These are phyloP conservation scores for Terrapene triunguis DNA, from an alignment of 2,113 vertebrate genomes.

Conservation along the genomic window DNA sequence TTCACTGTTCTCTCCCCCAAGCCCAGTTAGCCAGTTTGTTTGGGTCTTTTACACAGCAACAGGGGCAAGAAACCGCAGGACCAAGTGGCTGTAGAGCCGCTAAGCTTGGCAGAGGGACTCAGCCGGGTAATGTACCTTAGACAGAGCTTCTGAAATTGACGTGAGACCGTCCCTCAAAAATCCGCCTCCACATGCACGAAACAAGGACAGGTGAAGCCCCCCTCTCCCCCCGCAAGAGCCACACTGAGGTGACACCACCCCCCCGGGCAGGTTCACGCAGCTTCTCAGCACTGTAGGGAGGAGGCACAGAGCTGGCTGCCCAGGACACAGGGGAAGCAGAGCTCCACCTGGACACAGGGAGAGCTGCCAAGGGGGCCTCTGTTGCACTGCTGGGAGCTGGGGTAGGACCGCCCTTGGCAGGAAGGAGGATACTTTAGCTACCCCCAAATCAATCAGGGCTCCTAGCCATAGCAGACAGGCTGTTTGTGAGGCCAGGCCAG, in stretches of 20 bases:
- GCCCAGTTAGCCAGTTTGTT: background rate
- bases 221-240: background rate
- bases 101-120: too few relatives aligned
- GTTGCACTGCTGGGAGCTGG: too few relatives aligned
- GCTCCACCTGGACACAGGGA: too few relatives aligned
- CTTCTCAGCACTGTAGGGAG: too few relatives aligned
- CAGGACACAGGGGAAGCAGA: too few relatives aligned
- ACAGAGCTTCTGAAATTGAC: background rate
- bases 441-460: background rate
- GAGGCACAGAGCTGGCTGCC: too few relatives aligned
- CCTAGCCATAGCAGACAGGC: too few relatives aligned
- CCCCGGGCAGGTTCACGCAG: background rate
- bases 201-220: too few relatives aligned
- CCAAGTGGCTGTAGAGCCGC: background rate
- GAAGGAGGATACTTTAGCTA: too few relatives aligned
- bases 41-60: background rate
- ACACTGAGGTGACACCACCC: background rate
- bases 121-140: background rate
- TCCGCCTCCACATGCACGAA: background rate
- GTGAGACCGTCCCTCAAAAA: background rate
- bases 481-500: background rate
- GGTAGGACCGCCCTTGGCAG: too few relatives aligned
- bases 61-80: background rate
- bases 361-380: too few relatives aligned
- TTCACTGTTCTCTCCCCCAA: background rate